A percentile compares a stretch with the other conserved stretches of the same genome.
Conservation (phyloP, 2,888 invertebrate species). For the Pristionchus maxplancki region DNA sequence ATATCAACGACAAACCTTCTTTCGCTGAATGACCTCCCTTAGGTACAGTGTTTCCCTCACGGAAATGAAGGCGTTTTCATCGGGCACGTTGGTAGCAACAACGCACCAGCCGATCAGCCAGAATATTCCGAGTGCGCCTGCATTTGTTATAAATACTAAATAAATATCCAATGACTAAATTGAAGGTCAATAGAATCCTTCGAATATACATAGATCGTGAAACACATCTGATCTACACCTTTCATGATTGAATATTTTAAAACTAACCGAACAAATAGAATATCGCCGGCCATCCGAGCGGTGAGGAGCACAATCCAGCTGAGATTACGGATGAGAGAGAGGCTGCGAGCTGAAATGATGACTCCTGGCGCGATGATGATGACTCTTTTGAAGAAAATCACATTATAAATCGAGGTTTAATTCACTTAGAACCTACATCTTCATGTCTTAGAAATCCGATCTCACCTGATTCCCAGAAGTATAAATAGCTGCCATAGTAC, state of each 20-base stretch:
- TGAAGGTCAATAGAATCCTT: too few species aligned
- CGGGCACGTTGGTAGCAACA: slow-evolving; percentile 33
- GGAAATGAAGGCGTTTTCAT: slow-evolving; percentile 39
- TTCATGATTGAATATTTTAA: too few species aligned
- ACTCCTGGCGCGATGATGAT: too few species aligned
- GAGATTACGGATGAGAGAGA: slow-evolving; percentile 29
- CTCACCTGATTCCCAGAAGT: slow-evolving; percentile 69
- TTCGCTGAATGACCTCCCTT: slow-evolving; percentile 38
- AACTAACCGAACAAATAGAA: slow-evolving; percentile 50
- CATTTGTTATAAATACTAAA: not conserved
- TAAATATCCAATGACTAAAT: not conserved
- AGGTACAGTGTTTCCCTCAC: slow-evolving; percentile 31
- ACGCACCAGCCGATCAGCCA: slow-evolving; percentile 35
- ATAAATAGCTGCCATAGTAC: slow-evolving; percentile 66
- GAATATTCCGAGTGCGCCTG: slow-evolving; percentile 20
- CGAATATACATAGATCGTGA: not conserved
- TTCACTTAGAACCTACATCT: too few species aligned
- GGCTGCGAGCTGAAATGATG: slow-evolving; percentile 20
- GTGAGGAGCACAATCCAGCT: slow-evolving; percentile 41
- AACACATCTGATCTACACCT: not conserved
- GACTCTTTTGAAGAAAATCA: too few species aligned
- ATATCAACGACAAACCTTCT: slow-evolving; percentile 27
- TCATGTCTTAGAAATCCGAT: too few species aligned
- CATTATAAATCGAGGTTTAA: too few species aligned
- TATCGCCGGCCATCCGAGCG: slow-evolving; percentile 49